Evolutionary conservation across 2,888 invertebrate species (phyloP), one percentile per base, ranked within the genome.

Genomic region (Rhagium mordax): DNA sequence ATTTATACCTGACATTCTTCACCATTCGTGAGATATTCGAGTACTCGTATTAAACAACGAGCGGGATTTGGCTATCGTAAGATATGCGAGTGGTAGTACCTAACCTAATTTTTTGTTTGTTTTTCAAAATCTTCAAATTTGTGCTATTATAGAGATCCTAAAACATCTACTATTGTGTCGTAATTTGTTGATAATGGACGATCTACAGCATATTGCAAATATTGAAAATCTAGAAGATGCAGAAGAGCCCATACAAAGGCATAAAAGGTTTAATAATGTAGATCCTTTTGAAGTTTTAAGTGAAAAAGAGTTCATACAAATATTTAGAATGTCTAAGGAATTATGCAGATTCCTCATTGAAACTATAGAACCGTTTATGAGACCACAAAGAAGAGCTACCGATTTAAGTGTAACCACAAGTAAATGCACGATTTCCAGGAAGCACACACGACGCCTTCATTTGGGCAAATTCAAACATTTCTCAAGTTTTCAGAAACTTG

Each of bases 291-390:
- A 55, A 6, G 24, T 41, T 66, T 21, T 66, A 20, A 33, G 18
- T 41, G 66, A 66, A 55, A 4, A 53, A 55, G 53, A 66, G 33
- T 66, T 66, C 18, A 3, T 41, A 15, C 41, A 66, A 6, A 55
- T n/a, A 13, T 66, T 53, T 13, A 66, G 66, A 41, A 18, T 66
- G 1, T 20, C 66, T 3, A 65, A 65, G 41, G 53, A 66, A 15
- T 55, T 66, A 41, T 24, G 66, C 7, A 53, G 66, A 29, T 66
- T 53, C 18, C 41, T 65, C 16, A 53, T 65, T 33, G 53, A 65
- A 21, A 29, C 33, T 10, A 1, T 65, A 65, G 18, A 51, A 15
- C 53, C 65, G 2, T 29, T 66, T 55, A 66, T 66, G 55, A 27
- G 55, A 33, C 65, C 41, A 13, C 64, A 48, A 13, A 4, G 51